phyloP scores from a whole-genome alignment of 1,140 invertebrate genomes.

The Apis florea region DNA sequence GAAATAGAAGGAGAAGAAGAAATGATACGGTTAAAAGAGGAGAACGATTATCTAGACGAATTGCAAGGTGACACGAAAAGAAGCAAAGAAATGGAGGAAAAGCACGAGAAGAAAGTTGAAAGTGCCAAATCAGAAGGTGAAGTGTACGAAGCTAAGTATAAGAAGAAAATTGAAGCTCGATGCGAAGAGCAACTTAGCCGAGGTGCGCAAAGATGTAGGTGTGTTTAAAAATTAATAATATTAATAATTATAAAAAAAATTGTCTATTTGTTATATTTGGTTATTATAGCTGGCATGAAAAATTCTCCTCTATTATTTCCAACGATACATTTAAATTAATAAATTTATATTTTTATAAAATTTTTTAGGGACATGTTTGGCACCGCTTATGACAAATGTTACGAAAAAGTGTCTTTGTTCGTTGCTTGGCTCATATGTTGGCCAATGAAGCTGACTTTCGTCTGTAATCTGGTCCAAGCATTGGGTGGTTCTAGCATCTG shows the following conservation, averaged over 20 bases:
- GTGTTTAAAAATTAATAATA: background rate
- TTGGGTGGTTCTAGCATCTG: conserved; percentile 77
- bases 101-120: conserved; percentile 64
- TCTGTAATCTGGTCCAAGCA: conserved; percentile 83
- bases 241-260: background rate
- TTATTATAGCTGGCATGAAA: too few relatives aligned
- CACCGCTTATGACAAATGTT: conserved; percentile 83
- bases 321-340: background rate
- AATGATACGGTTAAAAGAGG: conserved; percentile 79
- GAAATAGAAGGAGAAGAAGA: conserved; percentile 82
- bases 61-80: conserved; percentile 76
- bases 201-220: conserved; percentile 75
- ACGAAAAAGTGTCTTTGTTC: conserved; percentile 80
- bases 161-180: conserved; percentile 83
- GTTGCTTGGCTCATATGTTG: conserved; percentile 84
- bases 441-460: conserved; percentile 86
- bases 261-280: background rate
- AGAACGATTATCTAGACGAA: conserved; percentile 83
- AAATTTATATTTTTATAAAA: background rate
- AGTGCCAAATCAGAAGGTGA: conserved; percentile 73
- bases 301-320: background rate
- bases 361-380: conserved; percentile 80
- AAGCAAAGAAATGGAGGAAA: conserved; percentile 79
- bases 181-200: conserved; percentile 83
- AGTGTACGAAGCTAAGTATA: conserved; percentile 81